These are phyloP conservation scores for Protosalanx chinensis DNA, from an alignment of 2,797 vertebrate genomes.

Conservation along the genomic window DNA sequence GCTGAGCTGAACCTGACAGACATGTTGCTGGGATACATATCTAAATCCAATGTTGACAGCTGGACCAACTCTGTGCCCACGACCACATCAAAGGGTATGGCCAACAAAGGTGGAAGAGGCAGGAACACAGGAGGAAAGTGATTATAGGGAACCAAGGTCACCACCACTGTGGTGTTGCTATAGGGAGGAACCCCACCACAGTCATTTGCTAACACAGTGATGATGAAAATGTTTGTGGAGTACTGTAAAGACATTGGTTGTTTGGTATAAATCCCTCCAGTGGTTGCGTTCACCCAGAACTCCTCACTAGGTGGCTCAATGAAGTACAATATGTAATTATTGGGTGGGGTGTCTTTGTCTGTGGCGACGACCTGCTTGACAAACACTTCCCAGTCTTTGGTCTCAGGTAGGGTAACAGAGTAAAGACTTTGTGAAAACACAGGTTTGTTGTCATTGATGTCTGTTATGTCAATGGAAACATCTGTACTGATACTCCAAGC, in stretches of 20 bases:
- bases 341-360: conserved; percentile 68
- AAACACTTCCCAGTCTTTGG: conserved; percentile 52
- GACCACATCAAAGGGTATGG: conserved; percentile 60
- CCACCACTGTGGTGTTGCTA: conserved; percentile 54
- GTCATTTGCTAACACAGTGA: conserved; percentile 66
- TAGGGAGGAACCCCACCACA: conserved; percentile 54
- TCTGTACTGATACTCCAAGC: conserved; percentile 75
- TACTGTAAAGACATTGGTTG: conserved; percentile 52
- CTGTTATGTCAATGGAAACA: conserved; percentile 65
- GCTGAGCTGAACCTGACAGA: conserved; percentile 58
- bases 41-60: conserved; percentile 66
- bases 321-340: conserved; percentile 68
- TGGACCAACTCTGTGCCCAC: conserved; percentile 63
- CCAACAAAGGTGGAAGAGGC: conserved; percentile 47
- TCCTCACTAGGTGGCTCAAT: conserved; percentile 64
- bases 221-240: conserved; percentile 50
- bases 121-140: conserved; percentile 68
- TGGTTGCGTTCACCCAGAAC: conserved; percentile 68
- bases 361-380: conserved; percentile 63
- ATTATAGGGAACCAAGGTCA: conserved; percentile 67
- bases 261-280: conserved; percentile 69
- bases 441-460: conserved; percentile 74
- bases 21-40: conserved; percentile 49
- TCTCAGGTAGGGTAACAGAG: conserved; percentile 58
- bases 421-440: conserved; percentile 62